Conservation (phyloP, 2,797 vertebrate species). For the Thripadectes ignobilis region DNA sequence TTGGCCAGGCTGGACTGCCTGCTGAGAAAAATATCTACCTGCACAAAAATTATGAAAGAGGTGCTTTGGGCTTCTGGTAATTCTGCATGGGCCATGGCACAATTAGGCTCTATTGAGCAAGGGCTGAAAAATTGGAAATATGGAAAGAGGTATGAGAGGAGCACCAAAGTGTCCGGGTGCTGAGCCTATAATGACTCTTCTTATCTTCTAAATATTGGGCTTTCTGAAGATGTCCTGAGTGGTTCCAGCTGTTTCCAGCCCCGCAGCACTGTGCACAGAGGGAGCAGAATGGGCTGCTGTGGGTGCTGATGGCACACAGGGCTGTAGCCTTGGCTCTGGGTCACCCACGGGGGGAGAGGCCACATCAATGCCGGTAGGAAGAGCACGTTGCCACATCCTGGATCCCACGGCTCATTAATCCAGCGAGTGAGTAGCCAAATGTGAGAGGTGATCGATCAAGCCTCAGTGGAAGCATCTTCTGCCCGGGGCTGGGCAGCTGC, state of each 20-base stretch:
- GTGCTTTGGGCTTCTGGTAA: background rate
- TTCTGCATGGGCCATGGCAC: accelerated
- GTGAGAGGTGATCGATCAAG: accelerated
- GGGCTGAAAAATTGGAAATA: background rate
- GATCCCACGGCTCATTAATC: background rate
- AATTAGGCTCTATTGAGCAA: background rate
- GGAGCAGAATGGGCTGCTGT: background rate
- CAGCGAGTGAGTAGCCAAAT: background rate
- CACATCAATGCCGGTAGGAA: accelerated
- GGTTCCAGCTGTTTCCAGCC: accelerated
- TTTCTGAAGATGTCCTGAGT: accelerated
- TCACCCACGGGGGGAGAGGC: background rate
- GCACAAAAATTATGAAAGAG: background rate
- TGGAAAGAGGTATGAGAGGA: background rate
- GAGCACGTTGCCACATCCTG: background rate
- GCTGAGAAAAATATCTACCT: background rate
- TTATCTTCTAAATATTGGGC: accelerated
- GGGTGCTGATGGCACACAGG: accelerated
- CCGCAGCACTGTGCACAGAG: accelerated
- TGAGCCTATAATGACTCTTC: accelerated
- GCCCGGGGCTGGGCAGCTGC: background rate
- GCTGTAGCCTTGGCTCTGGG: background rate
- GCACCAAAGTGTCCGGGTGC: accelerated
- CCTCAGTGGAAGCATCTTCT: accelerated
- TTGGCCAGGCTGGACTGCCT: background rate